phyloP scores from a whole-genome alignment of 2,797 vertebrate genomes.

The Diglossa cyanea region DNA sequence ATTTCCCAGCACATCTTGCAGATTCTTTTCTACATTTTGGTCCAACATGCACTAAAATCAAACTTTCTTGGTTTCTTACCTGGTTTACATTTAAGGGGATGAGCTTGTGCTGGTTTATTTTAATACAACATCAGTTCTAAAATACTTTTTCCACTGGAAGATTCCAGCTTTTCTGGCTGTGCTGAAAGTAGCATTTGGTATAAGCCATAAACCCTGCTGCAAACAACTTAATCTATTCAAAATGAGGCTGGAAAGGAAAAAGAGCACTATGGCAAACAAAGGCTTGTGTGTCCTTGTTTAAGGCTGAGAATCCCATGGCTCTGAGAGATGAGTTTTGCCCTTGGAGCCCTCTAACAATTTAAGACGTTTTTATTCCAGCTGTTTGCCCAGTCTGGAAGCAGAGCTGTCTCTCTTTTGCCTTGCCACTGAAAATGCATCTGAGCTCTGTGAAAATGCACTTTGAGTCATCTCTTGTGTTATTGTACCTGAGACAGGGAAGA shows the following conservation, averaged over 20 bases:
- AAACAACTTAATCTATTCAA: constrained; percentile 8
- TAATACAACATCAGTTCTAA: not conserved
- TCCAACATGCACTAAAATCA: not conserved
- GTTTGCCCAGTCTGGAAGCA: not conserved
- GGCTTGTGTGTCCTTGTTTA: not conserved
- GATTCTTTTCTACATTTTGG: not conserved
- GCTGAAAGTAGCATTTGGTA: constrained; percentile 6
- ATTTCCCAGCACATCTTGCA: not conserved
- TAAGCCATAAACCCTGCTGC: not conserved
- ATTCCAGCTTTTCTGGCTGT: not conserved
- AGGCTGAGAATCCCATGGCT: not conserved
- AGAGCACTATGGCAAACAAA: not conserved
- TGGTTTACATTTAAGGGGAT: not conserved
- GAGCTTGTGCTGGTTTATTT: not conserved
- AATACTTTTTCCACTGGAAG: not conserved
- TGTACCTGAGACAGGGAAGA: not conserved
- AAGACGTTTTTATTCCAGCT: not conserved
- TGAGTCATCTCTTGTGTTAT: not conserved
- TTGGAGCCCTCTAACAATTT: not conserved
- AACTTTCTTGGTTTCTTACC: not conserved
- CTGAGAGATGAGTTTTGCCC: not conserved
- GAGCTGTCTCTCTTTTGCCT: not conserved
- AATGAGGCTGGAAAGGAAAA: not conserved
- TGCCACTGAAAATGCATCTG: not conserved
- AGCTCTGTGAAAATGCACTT: not conserved